These are phyloP conservation scores for Erethizon dorsatum DNA, from an alignment of 2,797 vertebrate species.

Conservation along the genomic window DNA sequence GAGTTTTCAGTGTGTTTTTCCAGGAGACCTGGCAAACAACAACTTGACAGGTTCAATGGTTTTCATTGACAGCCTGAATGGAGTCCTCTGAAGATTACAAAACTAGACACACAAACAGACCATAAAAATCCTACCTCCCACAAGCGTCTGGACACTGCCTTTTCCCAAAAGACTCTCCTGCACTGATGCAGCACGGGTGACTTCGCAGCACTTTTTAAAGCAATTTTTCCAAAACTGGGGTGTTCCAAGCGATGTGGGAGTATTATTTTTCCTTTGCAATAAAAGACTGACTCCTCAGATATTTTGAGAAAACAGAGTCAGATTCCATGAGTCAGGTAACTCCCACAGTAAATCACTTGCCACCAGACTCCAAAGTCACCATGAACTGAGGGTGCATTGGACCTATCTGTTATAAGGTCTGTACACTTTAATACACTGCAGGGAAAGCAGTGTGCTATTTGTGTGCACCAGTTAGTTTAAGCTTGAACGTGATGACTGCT, in stretches of 20 bases:
- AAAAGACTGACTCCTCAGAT: constrained; percentile 46
- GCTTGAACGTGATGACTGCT: neutral
- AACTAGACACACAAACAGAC: constrained; percentile 69
- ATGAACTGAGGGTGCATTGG: neutral
- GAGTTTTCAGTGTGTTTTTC: constrained; percentile 82
- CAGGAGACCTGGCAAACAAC: constrained; percentile 82
- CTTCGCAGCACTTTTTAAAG: constrained; percentile 24
- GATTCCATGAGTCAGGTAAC: neutral
- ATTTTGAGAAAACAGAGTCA: constrained; percentile 61
- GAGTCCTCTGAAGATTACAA: constrained; percentile 68
- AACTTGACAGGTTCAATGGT: constrained; percentile 79
- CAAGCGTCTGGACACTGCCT: constrained; percentile 73
- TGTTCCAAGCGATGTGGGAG: constrained; percentile 73
- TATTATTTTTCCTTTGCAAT: constrained; percentile 64
- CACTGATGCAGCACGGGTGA: constrained; percentile 75
- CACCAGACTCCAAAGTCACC: neutral
- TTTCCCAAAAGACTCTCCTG: constrained; percentile 63
- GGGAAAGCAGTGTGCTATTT: neutral
- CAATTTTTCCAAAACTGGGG: constrained; percentile 77
- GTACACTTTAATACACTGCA: neutral
- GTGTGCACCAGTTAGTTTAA: neutral
- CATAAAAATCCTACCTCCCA: constrained; percentile 79
- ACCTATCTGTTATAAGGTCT: neutral
- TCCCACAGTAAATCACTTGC: constrained; percentile 46
- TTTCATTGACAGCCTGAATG: constrained; percentile 79